phyloP scores from a whole-genome alignment of 1,140 invertebrate genomes.

The Amyelois transitella region DNA sequence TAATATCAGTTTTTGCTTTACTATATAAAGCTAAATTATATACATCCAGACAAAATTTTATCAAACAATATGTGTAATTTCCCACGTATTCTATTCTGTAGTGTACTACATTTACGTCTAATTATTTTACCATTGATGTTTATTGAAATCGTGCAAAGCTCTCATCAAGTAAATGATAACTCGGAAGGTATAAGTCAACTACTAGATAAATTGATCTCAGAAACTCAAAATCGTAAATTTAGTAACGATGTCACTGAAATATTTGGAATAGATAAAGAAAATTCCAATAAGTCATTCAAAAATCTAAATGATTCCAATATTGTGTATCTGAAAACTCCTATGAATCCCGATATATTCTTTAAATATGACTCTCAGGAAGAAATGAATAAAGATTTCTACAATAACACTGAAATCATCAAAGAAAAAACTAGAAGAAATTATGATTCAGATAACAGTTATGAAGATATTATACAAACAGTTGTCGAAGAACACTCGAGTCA shows the following conservation, averaged over 20 bases:
- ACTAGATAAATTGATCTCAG: conserved; percentile 13
- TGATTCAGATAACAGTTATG: neutral
- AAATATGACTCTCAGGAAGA: too few relatives aligned
- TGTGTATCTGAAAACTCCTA: neutral
- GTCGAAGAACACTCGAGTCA: neutral
- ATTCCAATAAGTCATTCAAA: neutral
- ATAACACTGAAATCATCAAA: conserved; percentile 1
- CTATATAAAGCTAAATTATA: neutral
- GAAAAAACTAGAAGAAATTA: conserved; percentile 1
- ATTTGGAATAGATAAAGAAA: neutral
- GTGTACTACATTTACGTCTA: too few relatives aligned
- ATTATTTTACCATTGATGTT: neutral
- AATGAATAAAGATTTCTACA: neutral
- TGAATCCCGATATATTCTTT: neutral
- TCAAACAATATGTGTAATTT: too few relatives aligned
- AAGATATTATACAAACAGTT: neutral
- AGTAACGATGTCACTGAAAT: neutral
- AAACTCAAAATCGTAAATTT: conserved; percentile 1
- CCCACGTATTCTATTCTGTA: too few relatives aligned
- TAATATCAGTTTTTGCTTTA: neutral
- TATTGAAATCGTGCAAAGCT: neutral
- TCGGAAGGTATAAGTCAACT: conserved; percentile 13
- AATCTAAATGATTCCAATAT: neutral
- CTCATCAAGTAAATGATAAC: neutral
- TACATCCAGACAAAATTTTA: too few relatives aligned